Percentiles rank a stretch among this genome's conserved stretches.
phyloP scores from a whole-genome alignment of 2,113 vertebrate species.

The Silurus meridionalis region DNA sequence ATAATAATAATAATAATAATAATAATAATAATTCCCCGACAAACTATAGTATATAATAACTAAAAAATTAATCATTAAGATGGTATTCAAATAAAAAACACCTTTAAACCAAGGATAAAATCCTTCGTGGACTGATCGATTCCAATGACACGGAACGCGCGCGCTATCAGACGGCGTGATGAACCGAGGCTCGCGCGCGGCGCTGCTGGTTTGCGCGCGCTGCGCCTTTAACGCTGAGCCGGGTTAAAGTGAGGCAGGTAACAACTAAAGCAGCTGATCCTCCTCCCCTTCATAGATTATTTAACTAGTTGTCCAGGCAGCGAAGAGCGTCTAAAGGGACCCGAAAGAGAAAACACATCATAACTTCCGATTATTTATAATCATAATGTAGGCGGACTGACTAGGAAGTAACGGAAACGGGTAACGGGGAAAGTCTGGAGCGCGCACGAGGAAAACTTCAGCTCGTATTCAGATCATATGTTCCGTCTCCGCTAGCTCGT shows the following conservation, averaged over 20 bases:
- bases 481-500: background rate
- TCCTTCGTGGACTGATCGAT: background rate
- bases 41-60: background rate
- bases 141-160: background rate
- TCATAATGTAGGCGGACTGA: background rate
- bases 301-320: conserved; percentile 70
- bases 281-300: conserved; percentile 78
- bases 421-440: background rate
- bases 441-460: background rate
- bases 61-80: background rate
- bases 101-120: background rate
- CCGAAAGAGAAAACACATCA: background rate
- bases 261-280: conserved; percentile 63
- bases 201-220: conserved; percentile 27
- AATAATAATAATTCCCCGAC: too few species aligned
- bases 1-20: background rate
- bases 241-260: conserved; percentile 63
- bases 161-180: background rate
- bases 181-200: background rate
- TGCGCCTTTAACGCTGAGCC: conserved; percentile 75
- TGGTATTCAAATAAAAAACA: background rate
- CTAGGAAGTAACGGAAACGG: background rate
- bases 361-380: background rate
- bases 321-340: conserved; percentile 6
- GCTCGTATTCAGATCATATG: background rate